A percentile compares a stretch with the other conserved stretches of the same genome.
These are phyloP conservation scores for Aphelenchoides besseyi DNA, from an alignment of 1,140 invertebrate genomes.

Conservation along the genomic window DNA sequence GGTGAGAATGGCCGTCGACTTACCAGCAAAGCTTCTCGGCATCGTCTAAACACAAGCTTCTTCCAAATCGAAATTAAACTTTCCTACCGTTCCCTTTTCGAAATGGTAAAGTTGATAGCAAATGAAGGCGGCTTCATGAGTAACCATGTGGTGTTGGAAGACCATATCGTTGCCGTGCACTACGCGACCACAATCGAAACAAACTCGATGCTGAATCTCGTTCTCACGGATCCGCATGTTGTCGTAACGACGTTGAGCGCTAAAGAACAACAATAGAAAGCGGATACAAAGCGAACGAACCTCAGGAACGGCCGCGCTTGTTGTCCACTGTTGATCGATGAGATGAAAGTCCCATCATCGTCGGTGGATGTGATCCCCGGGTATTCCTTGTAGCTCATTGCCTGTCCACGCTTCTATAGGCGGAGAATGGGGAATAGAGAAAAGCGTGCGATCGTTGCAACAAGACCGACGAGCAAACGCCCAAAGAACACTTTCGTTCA, in stretches of 20 bases:
- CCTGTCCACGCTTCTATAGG: no score
- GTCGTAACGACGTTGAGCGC: conserved; percentile 33
- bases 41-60: conserved; percentile 1
- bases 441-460: no score
- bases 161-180: conserved; percentile 18
- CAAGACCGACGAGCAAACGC: no score
- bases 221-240: conserved; percentile 31
- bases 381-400: no score
- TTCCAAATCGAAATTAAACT: not conserved
- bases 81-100: conserved; percentile 16
- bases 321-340: no score
- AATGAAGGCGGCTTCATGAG: conserved; percentile 30
- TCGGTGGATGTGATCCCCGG: no score
- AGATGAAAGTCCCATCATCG: no score
- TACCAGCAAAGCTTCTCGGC: not conserved
- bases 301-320: not conserved
- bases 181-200: conserved; percentile 26
- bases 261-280: conserved; percentile 20
- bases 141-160: conserved; percentile 27
- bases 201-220: conserved; percentile 24
- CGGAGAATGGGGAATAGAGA: no score
- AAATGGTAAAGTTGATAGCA: conserved; percentile 31
- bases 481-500: no score
- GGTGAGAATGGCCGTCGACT: no score
- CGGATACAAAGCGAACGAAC: not conserved